Evolutionary conservation across 2,888 invertebrate species (phyloP).

Genomic region (Dolomedes plantarius): DNA sequence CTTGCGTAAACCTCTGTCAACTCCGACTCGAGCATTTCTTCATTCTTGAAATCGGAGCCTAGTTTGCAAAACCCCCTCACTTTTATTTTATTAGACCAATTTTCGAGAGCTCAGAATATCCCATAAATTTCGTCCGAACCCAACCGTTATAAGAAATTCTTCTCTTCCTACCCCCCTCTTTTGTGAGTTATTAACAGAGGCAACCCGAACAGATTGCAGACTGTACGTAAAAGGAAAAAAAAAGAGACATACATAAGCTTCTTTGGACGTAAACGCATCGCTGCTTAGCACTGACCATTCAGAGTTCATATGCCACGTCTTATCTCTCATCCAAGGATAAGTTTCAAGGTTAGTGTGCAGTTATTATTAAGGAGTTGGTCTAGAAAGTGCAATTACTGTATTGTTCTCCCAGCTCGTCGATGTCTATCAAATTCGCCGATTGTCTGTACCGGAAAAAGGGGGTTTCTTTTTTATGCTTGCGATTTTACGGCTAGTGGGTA

Average conservation of each 20-base stretch:
- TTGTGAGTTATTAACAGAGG: constrained; percentile 39
- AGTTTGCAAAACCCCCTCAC: neutral
- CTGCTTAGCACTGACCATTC: constrained; percentile 63
- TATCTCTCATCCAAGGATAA: constrained; percentile 63
- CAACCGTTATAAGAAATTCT: constrained; percentile 56
- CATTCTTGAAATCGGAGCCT: neutral
- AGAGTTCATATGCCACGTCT: constrained; percentile 68
- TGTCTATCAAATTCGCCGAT: constrained; percentile 64
- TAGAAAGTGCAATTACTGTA: constrained; percentile 70
- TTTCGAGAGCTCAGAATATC: constrained; percentile 51
- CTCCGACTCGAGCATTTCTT: neutral
- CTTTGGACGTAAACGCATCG: constrained; percentile 54
- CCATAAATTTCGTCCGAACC: constrained; percentile 56
- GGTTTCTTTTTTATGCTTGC: constrained; percentile 26
- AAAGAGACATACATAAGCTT: constrained; percentile 36
- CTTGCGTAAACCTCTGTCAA: neutral
- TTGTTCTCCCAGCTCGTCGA: constrained; percentile 56
- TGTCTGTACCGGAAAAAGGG: constrained; percentile 56
- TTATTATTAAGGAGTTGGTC: constrained; percentile 69
- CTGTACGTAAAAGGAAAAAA: constrained; percentile 34
- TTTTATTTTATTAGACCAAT: constrained; percentile 42
- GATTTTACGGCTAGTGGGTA: constrained; percentile 51
- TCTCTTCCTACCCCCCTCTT: neutral
- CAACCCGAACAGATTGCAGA: constrained; percentile 55
- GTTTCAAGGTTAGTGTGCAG: constrained; percentile 66